Base-by-base conservation (phyloP, 2,888 invertebrate genomes). In the Hirudinaria manillensis region DNA sequence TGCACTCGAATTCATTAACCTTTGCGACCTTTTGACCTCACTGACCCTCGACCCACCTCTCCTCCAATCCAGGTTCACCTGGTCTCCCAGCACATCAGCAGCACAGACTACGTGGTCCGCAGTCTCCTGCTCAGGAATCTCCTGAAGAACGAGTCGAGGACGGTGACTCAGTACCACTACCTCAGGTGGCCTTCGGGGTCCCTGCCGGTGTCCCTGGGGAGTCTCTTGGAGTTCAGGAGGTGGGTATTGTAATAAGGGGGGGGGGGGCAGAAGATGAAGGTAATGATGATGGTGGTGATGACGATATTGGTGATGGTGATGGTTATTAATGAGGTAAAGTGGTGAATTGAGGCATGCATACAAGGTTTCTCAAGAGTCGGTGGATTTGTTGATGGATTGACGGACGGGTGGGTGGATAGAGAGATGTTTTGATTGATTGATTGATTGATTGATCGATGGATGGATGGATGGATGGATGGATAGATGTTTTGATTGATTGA, bases 141-240 rank as follows among this genome's bases (percentile, higher is more conserved):
- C n/a, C 19, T 27, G 19, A 67, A 29, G 38, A 66, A 74, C n/a
- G 74, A 74, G 34, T 66, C 74, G 7, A 55, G 72, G 32, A 72
- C 66, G 3, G 45, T 75, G 21, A 72, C 72, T 32, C 71, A 71
- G 24, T 75, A 61, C 53, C 75, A 75, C 66, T 75, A 71, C 53
- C 61, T 75, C 24, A 71, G 29, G 21, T 75, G 75, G 75, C 72
- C 66, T 0, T 29, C 29, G 6, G 27, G 24, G 19, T 29, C 32
- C 65, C 32, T 72, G 36, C 75, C 75, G 4, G 51, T 68, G 0
- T 65, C 71, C 7, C 13, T 68, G 36, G 53, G 36, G 27, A 68
- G 68, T 36, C 67, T 75, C 6, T 45, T 75, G 21, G 65, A 56
- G 10, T 75, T 75, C 67, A 65, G 71, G 38, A 61, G 72, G 75